phyloP scores from a whole-genome alignment of 2,113 vertebrate genomes.

The Phalacrocorax brasilianus region DNA sequence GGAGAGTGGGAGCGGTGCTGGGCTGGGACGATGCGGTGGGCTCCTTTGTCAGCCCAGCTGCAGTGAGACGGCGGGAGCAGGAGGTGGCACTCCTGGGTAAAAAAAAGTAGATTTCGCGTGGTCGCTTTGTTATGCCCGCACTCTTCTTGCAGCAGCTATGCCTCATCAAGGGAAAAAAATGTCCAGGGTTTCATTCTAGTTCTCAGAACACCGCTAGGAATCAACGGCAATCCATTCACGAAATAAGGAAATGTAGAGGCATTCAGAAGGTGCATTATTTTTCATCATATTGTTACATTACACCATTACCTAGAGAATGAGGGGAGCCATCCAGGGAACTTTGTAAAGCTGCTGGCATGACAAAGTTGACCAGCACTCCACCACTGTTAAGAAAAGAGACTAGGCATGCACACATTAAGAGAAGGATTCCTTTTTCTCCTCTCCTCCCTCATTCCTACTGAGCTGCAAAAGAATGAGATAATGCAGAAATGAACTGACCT shows the following conservation, averaged over 20 bases:
- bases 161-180: not conserved
- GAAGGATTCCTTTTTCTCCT: not conserved
- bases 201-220: not conserved
- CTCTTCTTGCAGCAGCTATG: not conserved
- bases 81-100: not conserved
- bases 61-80: not conserved
- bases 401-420: not conserved
- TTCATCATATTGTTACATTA: not conserved
- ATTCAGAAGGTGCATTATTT: too few species aligned
- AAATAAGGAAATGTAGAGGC: not conserved
- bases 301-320: not conserved
- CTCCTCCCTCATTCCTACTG: not conserved
- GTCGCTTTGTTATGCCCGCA: fast-evolving
- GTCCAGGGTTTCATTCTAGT: not conserved
- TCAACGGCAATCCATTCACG: fast-evolving
- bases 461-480: not conserved
- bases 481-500: not conserved
- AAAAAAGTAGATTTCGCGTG: fast-evolving
- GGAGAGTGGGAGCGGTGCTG: not conserved
- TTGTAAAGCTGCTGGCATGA: not conserved
- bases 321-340: not conserved
- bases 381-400: not conserved
- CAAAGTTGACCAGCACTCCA: not conserved
- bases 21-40: not conserved
- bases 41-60: not conserved